Conservation (phyloP, 2,113 vertebrate species). For the Hypomesus transpacificus region DNA sequence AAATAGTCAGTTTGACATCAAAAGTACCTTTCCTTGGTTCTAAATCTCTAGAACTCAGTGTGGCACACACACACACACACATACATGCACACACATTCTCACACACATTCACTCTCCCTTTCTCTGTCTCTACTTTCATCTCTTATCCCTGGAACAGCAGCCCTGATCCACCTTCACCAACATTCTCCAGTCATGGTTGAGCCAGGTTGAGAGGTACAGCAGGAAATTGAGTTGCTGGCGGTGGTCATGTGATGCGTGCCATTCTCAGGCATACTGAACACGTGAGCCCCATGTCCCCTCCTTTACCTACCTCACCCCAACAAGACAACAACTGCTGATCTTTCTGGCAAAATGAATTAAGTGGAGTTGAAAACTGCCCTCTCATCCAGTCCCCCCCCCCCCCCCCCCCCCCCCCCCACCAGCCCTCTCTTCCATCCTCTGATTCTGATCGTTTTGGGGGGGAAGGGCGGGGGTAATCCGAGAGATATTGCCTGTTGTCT, state of each 20-base stretch:
- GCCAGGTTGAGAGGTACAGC: neutral
- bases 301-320: neutral
- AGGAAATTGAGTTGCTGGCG: neutral
- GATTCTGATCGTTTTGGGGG: slow-evolving; percentile 9
- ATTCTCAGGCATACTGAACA: slow-evolving; percentile 16
- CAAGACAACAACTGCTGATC: slow-evolving; percentile 22
- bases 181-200: slow-evolving; percentile 19
- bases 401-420: slow-evolving; percentile 15
- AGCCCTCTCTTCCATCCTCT: neutral
- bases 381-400: slow-evolving; percentile 34
- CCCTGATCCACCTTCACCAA: slow-evolving; percentile 17
- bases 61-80: slow-evolving; percentile 27
- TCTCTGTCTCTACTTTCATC: neutral
- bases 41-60: slow-evolving; percentile 35
- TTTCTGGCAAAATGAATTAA: slow-evolving; percentile 13
- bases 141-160: slow-evolving; percentile 1
- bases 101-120: neutral
- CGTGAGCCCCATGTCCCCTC: slow-evolving; percentile 32
- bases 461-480: slow-evolving; percentile 54
- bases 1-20: slow-evolving; percentile 54
- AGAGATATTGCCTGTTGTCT: slow-evolving; percentile 51
- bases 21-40: slow-evolving; percentile 57
- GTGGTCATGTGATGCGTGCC: neutral
- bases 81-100: neutral
- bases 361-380: slow-evolving; percentile 21